phyloP scores from a whole-genome alignment of 2,113 vertebrate genomes.

The Vombatus ursinus region DNA sequence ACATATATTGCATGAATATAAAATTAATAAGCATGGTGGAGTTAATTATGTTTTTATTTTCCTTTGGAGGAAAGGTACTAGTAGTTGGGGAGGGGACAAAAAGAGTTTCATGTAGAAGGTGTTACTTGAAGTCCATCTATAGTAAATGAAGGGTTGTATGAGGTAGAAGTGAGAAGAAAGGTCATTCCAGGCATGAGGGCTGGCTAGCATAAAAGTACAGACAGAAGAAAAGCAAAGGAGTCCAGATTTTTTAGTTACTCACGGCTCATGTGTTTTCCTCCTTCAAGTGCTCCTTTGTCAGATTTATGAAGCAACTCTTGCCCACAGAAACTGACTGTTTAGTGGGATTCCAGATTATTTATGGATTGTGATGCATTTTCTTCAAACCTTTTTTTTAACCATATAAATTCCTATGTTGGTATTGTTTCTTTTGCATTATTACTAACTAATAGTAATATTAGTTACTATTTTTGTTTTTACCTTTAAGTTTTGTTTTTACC shows the following conservation, averaged over 20 bases:
- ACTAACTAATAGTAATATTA: too few species aligned
- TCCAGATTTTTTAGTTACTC: not conserved
- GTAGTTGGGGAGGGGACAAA: not conserved
- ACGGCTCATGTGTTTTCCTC: not conserved
- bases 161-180: not conserved
- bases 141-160: not conserved
- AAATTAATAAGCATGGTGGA: not conserved
- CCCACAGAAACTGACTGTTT: not conserved
- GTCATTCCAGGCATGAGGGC: not conserved
- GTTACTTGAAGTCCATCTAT: not conserved
- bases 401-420: not conserved
- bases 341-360: not conserved
- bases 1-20: not conserved
- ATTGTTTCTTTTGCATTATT: not conserved
- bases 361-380: not conserved
- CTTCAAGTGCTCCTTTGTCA: not conserved
- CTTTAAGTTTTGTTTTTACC: too few species aligned
- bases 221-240: not conserved
- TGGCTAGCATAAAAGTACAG: not conserved
- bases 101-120: not conserved
- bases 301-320: not conserved
- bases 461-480: too few species aligned
- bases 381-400: too few species aligned
- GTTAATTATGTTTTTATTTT: not conserved
- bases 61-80: not conserved